Evolutionary conservation across 2,113 vertebrate genomes (phyloP).

Genomic region (Tylochromis polylepis): DNA sequence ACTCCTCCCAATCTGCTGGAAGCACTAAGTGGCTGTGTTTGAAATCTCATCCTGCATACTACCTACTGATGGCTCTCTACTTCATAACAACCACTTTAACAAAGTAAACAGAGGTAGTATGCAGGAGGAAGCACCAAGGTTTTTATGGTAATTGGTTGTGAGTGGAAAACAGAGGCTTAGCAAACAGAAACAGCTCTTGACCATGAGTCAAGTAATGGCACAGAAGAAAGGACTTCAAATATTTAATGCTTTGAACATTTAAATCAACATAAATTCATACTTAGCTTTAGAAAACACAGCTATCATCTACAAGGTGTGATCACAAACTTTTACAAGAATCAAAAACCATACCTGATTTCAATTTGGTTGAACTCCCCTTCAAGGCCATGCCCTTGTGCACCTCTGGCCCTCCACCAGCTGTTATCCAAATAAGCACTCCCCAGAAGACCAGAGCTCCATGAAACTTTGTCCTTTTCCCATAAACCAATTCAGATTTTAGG

Average conservation of each 20-base stretch:
- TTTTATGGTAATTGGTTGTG: slow-evolving; percentile 39
- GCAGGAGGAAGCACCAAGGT: neutral
- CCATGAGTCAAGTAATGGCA: neutral
- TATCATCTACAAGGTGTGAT: neutral
- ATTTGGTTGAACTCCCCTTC: neutral
- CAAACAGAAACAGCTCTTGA: neutral
- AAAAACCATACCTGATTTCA: neutral
- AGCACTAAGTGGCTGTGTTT: slow-evolving; percentile 13
- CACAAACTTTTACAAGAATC: neutral
- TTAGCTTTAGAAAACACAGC: neutral
- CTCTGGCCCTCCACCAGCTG: neutral
- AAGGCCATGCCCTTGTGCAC: neutral
- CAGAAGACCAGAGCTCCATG: neutral
- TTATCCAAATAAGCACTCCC: neutral
- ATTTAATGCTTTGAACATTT: neutral
- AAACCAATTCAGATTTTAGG: neutral
- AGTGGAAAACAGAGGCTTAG: slow-evolving; percentile 67
- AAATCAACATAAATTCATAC: neutral
- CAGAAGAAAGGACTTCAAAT: neutral
- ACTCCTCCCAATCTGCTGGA: neutral
- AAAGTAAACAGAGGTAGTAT: neutral
- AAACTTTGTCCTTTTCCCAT: neutral
- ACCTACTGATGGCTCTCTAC: neutral
- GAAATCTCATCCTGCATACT: slow-evolving; percentile 13
- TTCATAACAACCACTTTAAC: neutral